Base-by-base conservation (phyloP, 2,113 vertebrate species). In the Regulus satrapa region DNA sequence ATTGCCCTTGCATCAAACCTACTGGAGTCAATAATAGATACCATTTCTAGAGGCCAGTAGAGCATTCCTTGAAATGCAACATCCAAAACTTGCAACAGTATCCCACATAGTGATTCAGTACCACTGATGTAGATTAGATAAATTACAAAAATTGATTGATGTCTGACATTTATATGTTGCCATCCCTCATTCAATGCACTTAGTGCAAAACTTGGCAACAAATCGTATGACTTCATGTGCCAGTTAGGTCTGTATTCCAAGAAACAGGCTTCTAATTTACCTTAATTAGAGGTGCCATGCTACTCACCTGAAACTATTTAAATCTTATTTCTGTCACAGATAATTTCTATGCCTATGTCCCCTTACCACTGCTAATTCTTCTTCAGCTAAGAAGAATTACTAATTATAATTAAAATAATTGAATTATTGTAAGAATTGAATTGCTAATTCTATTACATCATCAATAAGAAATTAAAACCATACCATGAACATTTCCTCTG, bases 71-170 rank as follows among this genome's bases (percentile, higher is more conserved):
- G 51, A 84, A 86, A 79, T 32, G 7, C 18, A 59, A 19, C 36
- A 12, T 18, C 29, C 36, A 41, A 56, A 88, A 62, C 14, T 61
- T 41, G 17, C 4, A 71, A 61, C 12, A n/a, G 12, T 40, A 36
- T 12, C 25, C 21, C 36, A 51, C 0, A 0, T 14, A 8, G 38
- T 36, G 19, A 61, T 12, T 51, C 36, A 31, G 14, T 6, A 69
- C 14, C 6, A 36, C 25, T 61, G 34, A 69, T 6, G 16, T 6
- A 56, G 51, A 45, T 19, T 75, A 18, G 41, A 62, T 24, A 62
- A 84, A n/a, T 9, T 8, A 5, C 51, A 52, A 76, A 80, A 76
- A 52, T 32, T 38, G 2, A 14, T 80, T 58, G 43, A 72, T 48
- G 4, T 59, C 59, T 71, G 41, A 43, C 26, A 32, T 45, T 59